phyloP scores from a whole-genome alignment of 2,113 vertebrate genomes.

The Regulus satrapa region DNA sequence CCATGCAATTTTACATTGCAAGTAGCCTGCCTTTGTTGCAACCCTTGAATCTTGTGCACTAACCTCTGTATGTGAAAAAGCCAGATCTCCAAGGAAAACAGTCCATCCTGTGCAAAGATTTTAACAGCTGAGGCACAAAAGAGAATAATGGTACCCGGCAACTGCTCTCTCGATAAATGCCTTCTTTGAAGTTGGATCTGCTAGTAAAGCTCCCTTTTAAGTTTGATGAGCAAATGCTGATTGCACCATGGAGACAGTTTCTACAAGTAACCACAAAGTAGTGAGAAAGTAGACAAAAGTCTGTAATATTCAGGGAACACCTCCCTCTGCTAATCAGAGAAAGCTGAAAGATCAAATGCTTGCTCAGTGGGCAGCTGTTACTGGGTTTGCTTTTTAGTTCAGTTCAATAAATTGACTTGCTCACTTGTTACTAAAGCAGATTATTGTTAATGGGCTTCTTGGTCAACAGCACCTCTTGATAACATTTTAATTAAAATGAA shows the following conservation, averaged over 20 bases:
- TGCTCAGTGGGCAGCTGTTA: conserved; percentile 50
- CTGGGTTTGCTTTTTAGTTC: conserved; percentile 30
- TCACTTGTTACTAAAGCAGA: conserved; percentile 31
- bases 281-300: conserved; percentile 15
- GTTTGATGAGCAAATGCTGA: conserved; percentile 32
- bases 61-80: not conserved
- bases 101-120: not conserved
- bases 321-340: conserved; percentile 36
- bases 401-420: conserved; percentile 48
- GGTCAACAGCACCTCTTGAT: conserved; percentile 45
- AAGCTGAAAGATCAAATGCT: conserved; percentile 57
- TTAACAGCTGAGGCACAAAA: not conserved
- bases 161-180: not conserved
- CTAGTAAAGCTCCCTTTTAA: conserved; percentile 34
- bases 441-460: conserved; percentile 50
- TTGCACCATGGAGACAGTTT: conserved; percentile 39
- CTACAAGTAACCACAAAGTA: not conserved
- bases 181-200: conserved; percentile 9
- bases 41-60: not conserved
- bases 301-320: not conserved
- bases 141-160: not conserved
- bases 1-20: not conserved
- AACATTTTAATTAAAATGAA: conserved; percentile 58
- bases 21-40: not conserved
- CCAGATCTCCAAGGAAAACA: not conserved